Evolutionary conservation across 2,797 vertebrate species (phyloP).

Genomic region (Oryzias sinensis): DNA sequence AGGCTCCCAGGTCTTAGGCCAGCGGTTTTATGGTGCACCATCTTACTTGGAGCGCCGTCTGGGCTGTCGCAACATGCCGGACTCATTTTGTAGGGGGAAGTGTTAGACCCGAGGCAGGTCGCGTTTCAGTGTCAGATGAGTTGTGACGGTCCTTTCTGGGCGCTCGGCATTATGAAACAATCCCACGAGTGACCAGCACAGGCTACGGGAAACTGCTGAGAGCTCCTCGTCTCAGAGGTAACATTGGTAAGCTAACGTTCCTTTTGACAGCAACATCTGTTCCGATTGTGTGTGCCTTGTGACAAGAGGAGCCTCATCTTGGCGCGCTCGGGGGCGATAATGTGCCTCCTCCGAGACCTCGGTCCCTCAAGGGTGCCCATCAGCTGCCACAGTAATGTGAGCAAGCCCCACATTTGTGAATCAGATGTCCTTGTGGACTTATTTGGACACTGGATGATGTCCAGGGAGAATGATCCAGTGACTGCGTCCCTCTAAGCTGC

Average conservation of each 20-base stretch:
- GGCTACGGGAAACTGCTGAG: conserved; percentile 3
- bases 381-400: conserved; percentile 27
- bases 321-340: not conserved
- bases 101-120: conserved; percentile 28
- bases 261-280: too few relatives aligned
- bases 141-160: conserved; percentile 57
- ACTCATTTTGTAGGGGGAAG: too few relatives aligned
- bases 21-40: not conserved
- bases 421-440: conserved; percentile 73
- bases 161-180: conserved; percentile 24
- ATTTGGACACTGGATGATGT: conserved; percentile 73
- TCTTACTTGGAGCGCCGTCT: not conserved
- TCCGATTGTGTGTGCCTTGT: too few relatives aligned
- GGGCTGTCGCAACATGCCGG: conserved; percentile 13
- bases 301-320: too few relatives aligned
- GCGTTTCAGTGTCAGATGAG: conserved; percentile 44
- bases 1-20: not conserved
- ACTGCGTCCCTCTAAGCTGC: conserved; percentile 44
- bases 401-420: conserved; percentile 59
- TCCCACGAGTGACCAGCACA: conserved; percentile 13
- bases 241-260: too few relatives aligned
- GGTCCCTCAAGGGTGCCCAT: not conserved
- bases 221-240: not conserved
- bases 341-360: not conserved
- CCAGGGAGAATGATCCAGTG: conserved; percentile 62